A percentile compares a stretch with the other conserved stretches of the same genome.
These are phyloP conservation scores for Rhinoderma darwinii DNA, from an alignment of 2,113 vertebrate species.

Conservation along the genomic window DNA sequence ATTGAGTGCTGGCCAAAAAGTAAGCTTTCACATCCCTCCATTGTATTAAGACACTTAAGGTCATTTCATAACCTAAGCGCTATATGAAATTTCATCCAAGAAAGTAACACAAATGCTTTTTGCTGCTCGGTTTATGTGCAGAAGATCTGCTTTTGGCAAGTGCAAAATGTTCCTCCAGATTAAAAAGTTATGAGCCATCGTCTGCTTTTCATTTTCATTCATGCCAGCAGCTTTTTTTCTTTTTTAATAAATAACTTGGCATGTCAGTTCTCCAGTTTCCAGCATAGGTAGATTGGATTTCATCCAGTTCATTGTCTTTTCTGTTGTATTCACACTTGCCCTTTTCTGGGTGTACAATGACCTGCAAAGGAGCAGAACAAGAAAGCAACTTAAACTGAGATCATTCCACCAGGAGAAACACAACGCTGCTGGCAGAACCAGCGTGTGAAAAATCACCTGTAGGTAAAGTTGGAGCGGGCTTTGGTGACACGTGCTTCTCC, in stretches of 20 bases:
- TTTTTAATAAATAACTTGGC: constrained; percentile 44
- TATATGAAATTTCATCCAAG: constrained; percentile 40
- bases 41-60: neutral
- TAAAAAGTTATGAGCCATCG: constrained; percentile 35
- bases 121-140: neutral
- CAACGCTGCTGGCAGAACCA: neutral
- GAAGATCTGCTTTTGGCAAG: constrained; percentile 19
- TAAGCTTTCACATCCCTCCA: neutral
- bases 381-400: neutral
- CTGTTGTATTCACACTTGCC: constrained; percentile 40
- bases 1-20: neutral
- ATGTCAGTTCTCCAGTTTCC: constrained; percentile 16
- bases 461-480: neutral
- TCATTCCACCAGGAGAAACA: neutral
- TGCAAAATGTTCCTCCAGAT: constrained; percentile 32
- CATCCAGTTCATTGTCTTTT: constrained; percentile 46
- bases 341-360: constrained; percentile 53
- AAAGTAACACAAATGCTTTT: neutral
- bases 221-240: neutral
- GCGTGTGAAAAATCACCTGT: constrained; percentile 18
- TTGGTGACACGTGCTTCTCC: neutral
- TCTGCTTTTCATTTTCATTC: constrained; percentile 28
- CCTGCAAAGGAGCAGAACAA: constrained; percentile 31
- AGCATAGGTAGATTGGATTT: constrained; percentile 41
- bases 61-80: constrained; percentile 1